Evolutionary conservation across 2,113 vertebrate species (phyloP).

Genomic region (Rhabdornis inornatus): DNA sequence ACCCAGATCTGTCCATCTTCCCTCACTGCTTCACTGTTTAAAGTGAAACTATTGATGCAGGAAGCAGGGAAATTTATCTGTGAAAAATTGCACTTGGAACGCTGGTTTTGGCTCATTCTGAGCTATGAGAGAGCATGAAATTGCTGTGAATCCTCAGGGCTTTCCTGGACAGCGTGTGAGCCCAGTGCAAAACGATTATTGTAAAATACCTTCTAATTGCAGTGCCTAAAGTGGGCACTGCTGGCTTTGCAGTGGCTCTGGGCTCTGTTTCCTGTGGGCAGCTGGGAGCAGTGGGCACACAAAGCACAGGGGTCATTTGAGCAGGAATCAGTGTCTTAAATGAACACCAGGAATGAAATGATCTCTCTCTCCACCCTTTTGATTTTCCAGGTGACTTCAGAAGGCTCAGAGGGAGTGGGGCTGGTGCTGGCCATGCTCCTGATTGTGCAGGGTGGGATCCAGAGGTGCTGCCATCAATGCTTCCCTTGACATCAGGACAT

Average conservation of each 20-base stretch:
- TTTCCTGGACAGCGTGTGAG: conserved; percentile 78
- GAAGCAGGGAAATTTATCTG: conserved; percentile 71
- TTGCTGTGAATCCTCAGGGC: conserved; percentile 85
- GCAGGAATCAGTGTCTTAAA: neutral
- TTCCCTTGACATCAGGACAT: neutral
- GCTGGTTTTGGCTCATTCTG: conserved; percentile 76
- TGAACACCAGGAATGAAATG: neutral
- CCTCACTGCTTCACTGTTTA: conserved; percentile 67
- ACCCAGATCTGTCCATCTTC: conserved; percentile 78
- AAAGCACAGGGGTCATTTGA: neutral
- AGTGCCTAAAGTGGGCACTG: conserved; percentile 77
- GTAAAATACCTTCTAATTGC: conserved; percentile 86
- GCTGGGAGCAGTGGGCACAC: neutral
- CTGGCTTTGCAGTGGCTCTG: conserved; percentile 78
- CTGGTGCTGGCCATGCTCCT: neutral
- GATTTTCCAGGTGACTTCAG: neutral
- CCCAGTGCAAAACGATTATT: conserved; percentile 79
- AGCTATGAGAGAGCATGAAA: conserved; percentile 86
- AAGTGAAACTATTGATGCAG: conserved; percentile 71
- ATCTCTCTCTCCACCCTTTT: neutral
- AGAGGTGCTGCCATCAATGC: rapidly evolving
- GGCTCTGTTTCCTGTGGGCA: conserved; percentile 2
- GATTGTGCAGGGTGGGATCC: neutral
- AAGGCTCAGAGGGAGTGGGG: neutral
- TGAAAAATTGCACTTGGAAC: conserved; percentile 83